Base-by-base conservation (phyloP, 2,888 invertebrate genomes). In the Automeris io region DNA sequence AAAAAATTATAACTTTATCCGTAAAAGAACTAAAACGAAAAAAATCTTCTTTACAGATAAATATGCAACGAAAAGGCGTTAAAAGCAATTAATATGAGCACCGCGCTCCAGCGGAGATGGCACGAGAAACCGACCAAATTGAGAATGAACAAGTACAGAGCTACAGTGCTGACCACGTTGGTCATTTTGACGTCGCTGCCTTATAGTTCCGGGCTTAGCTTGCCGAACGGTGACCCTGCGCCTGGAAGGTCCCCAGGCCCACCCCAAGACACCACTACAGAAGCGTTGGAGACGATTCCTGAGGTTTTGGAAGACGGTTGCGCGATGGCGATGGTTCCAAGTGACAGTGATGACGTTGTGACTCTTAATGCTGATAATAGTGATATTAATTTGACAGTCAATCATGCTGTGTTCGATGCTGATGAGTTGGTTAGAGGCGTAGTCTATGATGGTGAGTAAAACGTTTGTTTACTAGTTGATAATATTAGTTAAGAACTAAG, bases 161-260 rank as follows among this genome's bases (percentile, higher is more conserved):
- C 40, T 8, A 45, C 43, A 18, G 35, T 69, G 19, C 45, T 77
- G 11, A 54, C 68, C 40, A 60, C 66, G 12, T 50, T 78, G 36
- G 55, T 74, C 42, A 74, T 82, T 35, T 49, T 85, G 41, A 68
- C 74, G 37, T 62, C 64, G 42, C 58, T 86, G 66, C 86, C 86
- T 67, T 81, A 79, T 60, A 78, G 72, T 45, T 80, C 78, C 2
- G 63, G 76, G 0, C 49, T 83, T 34, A 79, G 66, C 41, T 54
- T 83, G 31, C 87, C 88, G 9, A 88, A 82, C 51, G 90, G 90
- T 38, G 91, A 91, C 63, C 91, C 91, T 8, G 91, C 91, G 1
- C 91, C 91, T 1, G 91, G 91, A 5, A 78, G 91, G 24, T 91
- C 91, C 1, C 91, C 91, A 8, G 91, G 91, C 25, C 91, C 91